Percentiles rank a stretch among this genome's conserved stretches.
phyloP scores from a whole-genome alignment of 2,113 vertebrate species.

The Illadopsis cleaveri region DNA sequence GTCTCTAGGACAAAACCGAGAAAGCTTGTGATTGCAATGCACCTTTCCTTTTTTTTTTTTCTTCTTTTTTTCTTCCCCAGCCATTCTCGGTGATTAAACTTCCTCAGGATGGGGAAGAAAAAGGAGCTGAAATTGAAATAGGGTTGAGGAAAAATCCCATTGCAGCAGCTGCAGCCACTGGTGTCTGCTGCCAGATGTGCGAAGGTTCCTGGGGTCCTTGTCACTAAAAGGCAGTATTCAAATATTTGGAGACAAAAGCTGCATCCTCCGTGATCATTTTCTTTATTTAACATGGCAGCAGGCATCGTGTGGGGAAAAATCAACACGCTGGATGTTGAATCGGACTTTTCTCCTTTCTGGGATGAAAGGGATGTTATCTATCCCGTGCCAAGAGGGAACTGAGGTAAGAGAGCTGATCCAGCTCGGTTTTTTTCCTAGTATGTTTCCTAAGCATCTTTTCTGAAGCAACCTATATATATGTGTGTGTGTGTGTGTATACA shows the following conservation, averaged over 20 bases:
- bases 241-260: constrained; percentile 79
- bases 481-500: neutral
- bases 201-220: constrained; percentile 66
- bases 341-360: constrained; percentile 75
- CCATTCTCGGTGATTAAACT: constrained; percentile 70
- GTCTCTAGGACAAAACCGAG: constrained; percentile 50
- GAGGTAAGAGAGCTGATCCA: constrained; percentile 77
- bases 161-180: constrained; percentile 71
- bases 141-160: constrained; percentile 59
- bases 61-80: neutral
- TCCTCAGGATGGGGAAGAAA: constrained; percentile 69
- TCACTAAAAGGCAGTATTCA: constrained; percentile 70
- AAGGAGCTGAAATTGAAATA: constrained; percentile 68
- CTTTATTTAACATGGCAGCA: constrained; percentile 81
- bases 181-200: constrained; percentile 75
- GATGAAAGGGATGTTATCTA: constrained; percentile 68
- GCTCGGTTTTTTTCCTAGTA: constrained; percentile 42
- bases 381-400: constrained; percentile 64
- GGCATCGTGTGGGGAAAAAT: constrained; percentile 60
- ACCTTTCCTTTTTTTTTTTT: constrained; percentile 35
- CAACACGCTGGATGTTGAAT: constrained; percentile 66
- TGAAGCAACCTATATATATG: neutral
- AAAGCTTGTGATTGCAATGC: constrained; percentile 62
- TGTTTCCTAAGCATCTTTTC: constrained; percentile 45
- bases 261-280: constrained; percentile 74